Evolutionary conservation across 2,113 vertebrate species (phyloP), one percentile per base, ranked within the genome.

Genomic region (Mohoua ochrocephala): DNA sequence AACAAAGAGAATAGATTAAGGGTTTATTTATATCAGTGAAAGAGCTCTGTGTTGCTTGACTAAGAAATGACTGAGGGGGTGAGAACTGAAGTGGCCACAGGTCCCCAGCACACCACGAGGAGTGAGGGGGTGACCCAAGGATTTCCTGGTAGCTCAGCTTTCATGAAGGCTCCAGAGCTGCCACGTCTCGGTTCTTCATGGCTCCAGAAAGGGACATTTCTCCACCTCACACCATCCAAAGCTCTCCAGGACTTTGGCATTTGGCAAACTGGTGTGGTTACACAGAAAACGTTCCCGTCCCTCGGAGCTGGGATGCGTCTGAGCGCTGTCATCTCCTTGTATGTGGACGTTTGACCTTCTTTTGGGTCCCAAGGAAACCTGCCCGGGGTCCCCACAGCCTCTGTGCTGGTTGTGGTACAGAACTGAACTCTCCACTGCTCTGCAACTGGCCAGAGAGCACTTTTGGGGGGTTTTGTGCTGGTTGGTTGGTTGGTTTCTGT

Each of bases 1-100:
- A 97, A 80, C 90, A 97, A 96, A 96, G 87, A 70, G 85, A 96
- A 93, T 18, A 95, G 79, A 94, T 93, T 67, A 92, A 91, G 73
- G 65, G 49, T 89, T 95, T 95, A 92, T 93, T 94, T 91, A 64
- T 78, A 68, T 56, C 20, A 1, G 31, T 70, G 79, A 41, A 67
- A 92, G 77, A 78, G 89, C 56, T 78, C 56, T 27, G 4, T n/a
- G n/a, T 35, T 63, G 71, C 64, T 53, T 64, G 60, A 52, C 42
- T 91, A 53, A 35, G 71, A 93, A 86, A 74, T 22, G 52, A 68
- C 56, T 64, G 83, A 88, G 90, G 68, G 59, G 75, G 56, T 73
- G 79, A 80, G 39, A 80, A 70, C 23, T 52, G 60, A 64, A 56
- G 56, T 39, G 84, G 21, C 56, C 73, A 27, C 3, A n/a, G 30